Base-by-base conservation (phyloP, 92 coral and sea anemone species). In the Galaxea fascicularis region DNA sequence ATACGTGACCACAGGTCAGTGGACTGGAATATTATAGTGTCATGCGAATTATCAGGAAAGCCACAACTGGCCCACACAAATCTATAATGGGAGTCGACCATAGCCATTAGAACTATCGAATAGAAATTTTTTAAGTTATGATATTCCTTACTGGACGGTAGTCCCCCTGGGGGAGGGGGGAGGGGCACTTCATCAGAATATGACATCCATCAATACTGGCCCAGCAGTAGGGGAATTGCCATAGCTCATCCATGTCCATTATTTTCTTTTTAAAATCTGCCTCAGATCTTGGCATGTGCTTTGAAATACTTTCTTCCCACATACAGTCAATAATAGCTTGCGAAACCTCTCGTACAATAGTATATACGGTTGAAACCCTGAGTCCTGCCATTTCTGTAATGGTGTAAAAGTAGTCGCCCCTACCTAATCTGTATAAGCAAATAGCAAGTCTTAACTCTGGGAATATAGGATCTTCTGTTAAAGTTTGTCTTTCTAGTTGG, bases 191-290 rank as follows among this genome's bases (percentile, higher is more conserved):
- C 60, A 53, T 16, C 45, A 28, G 58, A 56, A 74, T 53, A 51
- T 86, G 85, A 27, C 83, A 54, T 28, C 79, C 85, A 86, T 76
- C 90, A n/a, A 76, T 65, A 65, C 68, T 76, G 0, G 54, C 88
- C 88, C 85, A 76, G 26, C 71, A 44, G 47, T 58, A 74, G 13
- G 74, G 89, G n/a, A n/a, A n/a, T n/a, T n/a, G n/a, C n/a, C n/a
- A n/a, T n/a, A n/a, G 41, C 65, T 76, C 76, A n/a, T 86, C 85
- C 85, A 86, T 86, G 35, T 86, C 90, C 14, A 86, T 29, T 22
- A 69, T 77, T 72, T 86, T 86, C 62, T 67, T 65, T 26, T 51
- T 79, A 25, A 86, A 78, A 31, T 86, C 67, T 21, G 26, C 63
- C 51, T 21, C 72, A 10, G 70, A 27, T 52, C 21, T 24, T 18